Conservation (phyloP, 1,140 invertebrate species). For the Homalodisca vitripennis region DNA sequence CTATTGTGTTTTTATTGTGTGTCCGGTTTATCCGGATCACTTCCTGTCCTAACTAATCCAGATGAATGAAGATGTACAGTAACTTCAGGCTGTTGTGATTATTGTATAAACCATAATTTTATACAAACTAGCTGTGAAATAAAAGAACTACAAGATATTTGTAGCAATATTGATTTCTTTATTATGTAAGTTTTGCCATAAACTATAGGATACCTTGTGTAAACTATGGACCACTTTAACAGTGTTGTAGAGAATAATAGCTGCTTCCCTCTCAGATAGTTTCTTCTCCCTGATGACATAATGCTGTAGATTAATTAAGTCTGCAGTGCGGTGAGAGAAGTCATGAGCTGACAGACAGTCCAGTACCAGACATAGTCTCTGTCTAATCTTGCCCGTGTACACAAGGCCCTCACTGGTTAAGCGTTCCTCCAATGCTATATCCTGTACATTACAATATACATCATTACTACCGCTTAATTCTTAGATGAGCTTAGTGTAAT, state of each 20-base stretch:
- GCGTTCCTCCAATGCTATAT: slow-evolving; percentile 66
- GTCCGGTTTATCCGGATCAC: too few species aligned
- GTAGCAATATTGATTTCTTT: too few species aligned
- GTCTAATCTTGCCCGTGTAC: slow-evolving; percentile 61
- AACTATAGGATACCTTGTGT: too few species aligned
- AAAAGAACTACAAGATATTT: too few species aligned
- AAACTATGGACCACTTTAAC: slow-evolving; percentile 72
- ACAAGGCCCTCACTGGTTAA: slow-evolving; percentile 53
- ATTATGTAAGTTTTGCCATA: too few species aligned
- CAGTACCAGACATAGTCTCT: slow-evolving; percentile 70
- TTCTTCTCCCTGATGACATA: slow-evolving; percentile 82
- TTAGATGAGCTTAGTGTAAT: too few species aligned
- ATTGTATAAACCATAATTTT: too few species aligned
- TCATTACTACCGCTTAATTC: neutral
- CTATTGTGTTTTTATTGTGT: too few species aligned
- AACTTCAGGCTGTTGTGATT: too few species aligned
- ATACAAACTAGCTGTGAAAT: too few species aligned
- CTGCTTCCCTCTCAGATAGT: slow-evolving; percentile 71
- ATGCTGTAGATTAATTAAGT: slow-evolving; percentile 76
- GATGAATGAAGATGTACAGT: too few species aligned
- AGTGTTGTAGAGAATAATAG: slow-evolving; percentile 75
- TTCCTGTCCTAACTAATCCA: too few species aligned
- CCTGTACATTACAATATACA: slow-evolving; percentile 51
- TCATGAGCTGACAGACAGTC: slow-evolving; percentile 77
- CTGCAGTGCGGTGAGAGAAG: slow-evolving; percentile 64